Percentiles rank a stretch among this genome's conserved stretches.
These are phyloP conservation scores for Lordiphosa andalusiaca DNA, from an alignment of 2,888 invertebrate species.

Conservation along the genomic window DNA sequence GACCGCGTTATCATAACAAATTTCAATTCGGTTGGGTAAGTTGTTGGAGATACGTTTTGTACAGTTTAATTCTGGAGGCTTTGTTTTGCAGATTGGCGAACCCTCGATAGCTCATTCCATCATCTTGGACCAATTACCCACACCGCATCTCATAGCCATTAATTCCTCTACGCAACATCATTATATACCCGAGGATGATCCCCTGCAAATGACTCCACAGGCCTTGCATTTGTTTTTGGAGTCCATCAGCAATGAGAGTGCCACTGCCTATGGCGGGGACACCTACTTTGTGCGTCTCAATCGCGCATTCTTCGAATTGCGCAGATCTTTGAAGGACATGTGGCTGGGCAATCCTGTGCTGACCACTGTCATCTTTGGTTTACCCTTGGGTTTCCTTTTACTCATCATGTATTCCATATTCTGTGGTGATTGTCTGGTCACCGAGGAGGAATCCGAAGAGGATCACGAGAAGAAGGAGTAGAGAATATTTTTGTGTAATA, in stretches of 20 bases:
- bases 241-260: conserved; percentile 86
- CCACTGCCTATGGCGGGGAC: conserved; percentile 92
- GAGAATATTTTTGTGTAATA: conserved; percentile 1
- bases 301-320: conserved; percentile 91
- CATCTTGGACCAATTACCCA: conserved; percentile 90
- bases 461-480: conserved; percentile 82
- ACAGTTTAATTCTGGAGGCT: background rate
- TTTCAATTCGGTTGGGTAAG: conserved; percentile 96
- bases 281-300: conserved; percentile 88
- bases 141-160: conserved; percentile 93
- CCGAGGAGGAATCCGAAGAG: conserved; percentile 86
- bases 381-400: conserved; percentile 95
- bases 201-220: conserved; percentile 89
- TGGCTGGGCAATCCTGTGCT: conserved; percentile 96
- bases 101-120: conserved; percentile 96
- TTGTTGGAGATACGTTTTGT: background rate
- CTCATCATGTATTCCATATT: conserved; percentile 97
- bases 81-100: conserved; percentile 84
- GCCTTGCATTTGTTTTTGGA: conserved; percentile 79
- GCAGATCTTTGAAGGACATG: conserved; percentile 89
- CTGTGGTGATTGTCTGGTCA: conserved; percentile 96
- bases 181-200: conserved; percentile 93
- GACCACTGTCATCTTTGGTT: conserved; percentile 94
- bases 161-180: conserved; percentile 96
- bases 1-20: conserved; percentile 88